Conservation (phyloP, 2,797 vertebrate species). For the Molossus alvarezi region DNA sequence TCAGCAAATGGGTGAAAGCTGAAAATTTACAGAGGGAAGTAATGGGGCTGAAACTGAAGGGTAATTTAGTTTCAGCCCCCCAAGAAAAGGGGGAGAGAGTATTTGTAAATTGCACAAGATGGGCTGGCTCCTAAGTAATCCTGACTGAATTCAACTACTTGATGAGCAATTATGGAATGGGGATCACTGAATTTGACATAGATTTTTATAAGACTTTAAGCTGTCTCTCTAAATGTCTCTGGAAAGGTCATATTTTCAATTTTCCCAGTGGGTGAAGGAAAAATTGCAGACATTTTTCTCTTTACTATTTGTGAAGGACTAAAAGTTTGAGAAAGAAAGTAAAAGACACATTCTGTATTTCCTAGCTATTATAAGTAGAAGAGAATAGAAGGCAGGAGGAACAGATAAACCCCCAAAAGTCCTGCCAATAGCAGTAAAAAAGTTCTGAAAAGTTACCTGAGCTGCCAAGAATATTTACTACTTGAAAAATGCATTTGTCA, state of each 20-base stretch:
- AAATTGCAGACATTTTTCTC: conserved; percentile 83
- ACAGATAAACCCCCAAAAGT: conserved; percentile 11
- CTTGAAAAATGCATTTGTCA: conserved; percentile 36
- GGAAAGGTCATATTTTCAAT: conserved; percentile 82
- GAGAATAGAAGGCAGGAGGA: conserved; percentile 63
- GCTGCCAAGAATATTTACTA: conserved; percentile 49
- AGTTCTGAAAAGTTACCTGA: background rate
- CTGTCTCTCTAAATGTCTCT: conserved; percentile 67
- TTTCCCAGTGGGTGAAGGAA: conserved; percentile 77
- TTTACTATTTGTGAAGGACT: conserved; percentile 75
- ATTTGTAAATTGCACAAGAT: conserved; percentile 76
- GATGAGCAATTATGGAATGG: conserved; percentile 57
- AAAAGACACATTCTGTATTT: conserved; percentile 70
- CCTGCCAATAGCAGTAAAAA: background rate
- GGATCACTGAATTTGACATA: conserved; percentile 69
- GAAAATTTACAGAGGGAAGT: conserved; percentile 71
- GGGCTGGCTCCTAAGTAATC: background rate
- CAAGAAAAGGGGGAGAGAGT: conserved; percentile 15
- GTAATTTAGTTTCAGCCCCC: background rate
- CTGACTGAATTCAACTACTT: conserved; percentile 29
- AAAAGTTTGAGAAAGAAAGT: conserved; percentile 74
- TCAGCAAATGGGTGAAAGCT: conserved; percentile 68
- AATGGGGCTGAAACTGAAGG: conserved; percentile 66
- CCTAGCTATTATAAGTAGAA: background rate
- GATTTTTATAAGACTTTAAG: conserved; percentile 76